Conservation (phyloP, 2,113 vertebrate species). For the Catharus fuscescens region DNA sequence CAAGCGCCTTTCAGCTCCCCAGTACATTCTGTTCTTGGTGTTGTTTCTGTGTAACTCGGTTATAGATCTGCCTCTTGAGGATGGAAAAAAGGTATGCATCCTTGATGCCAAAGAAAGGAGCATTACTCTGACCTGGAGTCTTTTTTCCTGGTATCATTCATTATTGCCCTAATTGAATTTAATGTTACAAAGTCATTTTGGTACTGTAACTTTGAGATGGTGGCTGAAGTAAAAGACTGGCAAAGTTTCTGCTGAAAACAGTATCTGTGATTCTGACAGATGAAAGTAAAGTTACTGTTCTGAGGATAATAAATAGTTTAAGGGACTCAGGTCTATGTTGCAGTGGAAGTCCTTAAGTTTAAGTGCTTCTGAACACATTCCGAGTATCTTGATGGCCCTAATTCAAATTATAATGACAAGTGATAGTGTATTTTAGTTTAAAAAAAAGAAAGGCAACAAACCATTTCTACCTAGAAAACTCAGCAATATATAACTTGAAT, state of each 20-base stretch:
- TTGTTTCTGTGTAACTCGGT: background rate
- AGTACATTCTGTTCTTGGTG: background rate
- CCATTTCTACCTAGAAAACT: background rate
- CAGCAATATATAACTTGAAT: background rate
- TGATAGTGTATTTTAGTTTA: background rate
- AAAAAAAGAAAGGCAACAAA: background rate
- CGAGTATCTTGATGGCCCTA: background rate
- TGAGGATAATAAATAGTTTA: background rate
- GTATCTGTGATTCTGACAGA: background rate
- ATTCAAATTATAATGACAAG: background rate
- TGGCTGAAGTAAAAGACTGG: background rate
- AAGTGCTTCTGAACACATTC: background rate
- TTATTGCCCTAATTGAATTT: background rate
- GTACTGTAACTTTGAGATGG: background rate
- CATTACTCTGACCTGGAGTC: background rate
- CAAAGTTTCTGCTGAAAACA: background rate
- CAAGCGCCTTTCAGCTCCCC: background rate
- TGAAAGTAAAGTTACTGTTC: background rate
- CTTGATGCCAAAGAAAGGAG: background rate
- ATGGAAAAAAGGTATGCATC: background rate
- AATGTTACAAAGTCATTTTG: background rate
- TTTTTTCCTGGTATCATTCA: background rate
- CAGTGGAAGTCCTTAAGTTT: background rate
- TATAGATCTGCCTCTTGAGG: background rate
- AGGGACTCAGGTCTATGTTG: accelerated